Percentiles rank a stretch among this genome's conserved stretches.
phyloP scores from a whole-genome alignment of 2,888 invertebrate genomes.

The Drosophila peninsularis region DNA sequence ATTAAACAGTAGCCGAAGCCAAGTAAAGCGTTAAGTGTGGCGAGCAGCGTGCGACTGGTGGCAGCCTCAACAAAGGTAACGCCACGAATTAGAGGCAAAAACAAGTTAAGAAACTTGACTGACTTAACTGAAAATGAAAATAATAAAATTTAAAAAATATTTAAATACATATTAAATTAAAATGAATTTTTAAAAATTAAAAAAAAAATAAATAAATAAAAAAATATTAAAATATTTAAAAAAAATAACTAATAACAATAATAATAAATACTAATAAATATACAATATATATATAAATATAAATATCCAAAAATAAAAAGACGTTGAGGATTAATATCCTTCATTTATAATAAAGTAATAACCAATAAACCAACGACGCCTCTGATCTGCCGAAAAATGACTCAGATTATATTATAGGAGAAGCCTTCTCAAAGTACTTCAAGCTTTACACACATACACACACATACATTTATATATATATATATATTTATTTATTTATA shows the following conservation, averaged over 20 bases:
- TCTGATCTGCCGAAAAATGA: neutral
- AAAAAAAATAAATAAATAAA: no score
- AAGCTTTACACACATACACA: neutral
- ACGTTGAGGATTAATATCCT: no score
- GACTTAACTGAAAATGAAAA: neutral
- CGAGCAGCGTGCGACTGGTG: conserved; percentile 22
- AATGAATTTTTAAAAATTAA: no score
- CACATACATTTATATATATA: neutral
- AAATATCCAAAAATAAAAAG: no score
- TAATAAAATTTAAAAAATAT: neutral
- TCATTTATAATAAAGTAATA: no score
- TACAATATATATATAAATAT: no score
- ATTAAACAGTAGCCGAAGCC: conserved; percentile 64
- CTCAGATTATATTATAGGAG: neutral
- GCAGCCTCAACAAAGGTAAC: neutral
- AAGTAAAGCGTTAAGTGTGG: conserved; percentile 51
- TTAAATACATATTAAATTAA: no score
- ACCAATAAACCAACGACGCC: neutral
- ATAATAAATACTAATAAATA: no score
- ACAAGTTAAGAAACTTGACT: neutral
- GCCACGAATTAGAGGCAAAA: neutral
- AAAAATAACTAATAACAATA: no score
- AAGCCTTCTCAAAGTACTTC: neutral
- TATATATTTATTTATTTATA: no score
- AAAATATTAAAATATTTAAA: no score